Evolutionary conservation across 2,888 invertebrate species (phyloP), one percentile per base, ranked within the genome.

Genomic region (Amblyteles armatorius): DNA sequence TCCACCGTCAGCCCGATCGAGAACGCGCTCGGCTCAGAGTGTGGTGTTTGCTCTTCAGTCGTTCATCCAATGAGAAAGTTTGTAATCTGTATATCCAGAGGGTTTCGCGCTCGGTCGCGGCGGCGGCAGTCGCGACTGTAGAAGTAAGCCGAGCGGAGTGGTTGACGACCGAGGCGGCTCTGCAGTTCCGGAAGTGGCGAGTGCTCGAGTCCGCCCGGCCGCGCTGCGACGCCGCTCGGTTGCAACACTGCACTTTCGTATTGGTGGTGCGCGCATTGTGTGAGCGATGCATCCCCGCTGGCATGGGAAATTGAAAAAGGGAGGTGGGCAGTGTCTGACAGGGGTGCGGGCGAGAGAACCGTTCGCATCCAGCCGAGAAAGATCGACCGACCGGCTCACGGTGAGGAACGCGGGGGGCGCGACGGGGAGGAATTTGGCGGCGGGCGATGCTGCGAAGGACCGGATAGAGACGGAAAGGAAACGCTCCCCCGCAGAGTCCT

Each of bases 51-150:
- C 67, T 36, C 22, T 55, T 65, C 22, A n/a, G 26, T 77, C 36
- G 40, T 55, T 52, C 77, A 77, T 77, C 77, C 77, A 67, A 67
- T 44, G 77, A 65, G 48, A 81, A 68, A 82, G 78, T 82, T 82
- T 52, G 84, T 82, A 84, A 84, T 84, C 81, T 74, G 81, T 84
- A 74, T 74, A 78, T 74, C 78, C 40, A 73, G 52, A 78, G 73
- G 69, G 65, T 78, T 84, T 74, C 36, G 63, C 40, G 55, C 44
- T 26, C 44, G 36, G 76, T 72, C 57, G 72, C n/a, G 13, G 3
- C 19, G 22, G 71, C 71, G 60, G 48, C 6, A 26, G 29, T 50
- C 5, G 57, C 67, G 52, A 74, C 73, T 22, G 60, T 55, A 11
- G 36, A 68, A 79, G 78, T 78, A 19, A 40, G 67, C 9, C 2